Base-by-base conservation (phyloP, 2,888 invertebrate species). In the Gonocerus acuteangulatus region DNA sequence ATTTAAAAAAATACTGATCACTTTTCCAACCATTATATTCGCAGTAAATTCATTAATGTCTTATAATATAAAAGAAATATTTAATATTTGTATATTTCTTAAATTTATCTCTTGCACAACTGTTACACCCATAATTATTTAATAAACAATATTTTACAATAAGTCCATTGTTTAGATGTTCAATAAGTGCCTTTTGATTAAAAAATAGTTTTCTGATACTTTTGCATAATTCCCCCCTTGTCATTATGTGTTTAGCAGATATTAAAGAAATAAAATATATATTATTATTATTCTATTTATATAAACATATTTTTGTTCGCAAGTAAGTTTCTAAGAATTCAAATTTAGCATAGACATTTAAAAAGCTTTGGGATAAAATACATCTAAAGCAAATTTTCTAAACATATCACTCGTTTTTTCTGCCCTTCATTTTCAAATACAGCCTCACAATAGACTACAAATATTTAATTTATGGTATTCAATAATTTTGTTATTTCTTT, bases 131-230 rank as follows among this genome's bases (percentile, higher is more conserved):
- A 42, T 54, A 42, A 54, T 54, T 42, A 42, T 42, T 27, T 60
- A 16, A 48, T 34, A 11, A 36, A 59, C 23, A 3, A 15, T 22
- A 39, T 23, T 59, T 60, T 47, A 42, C 49, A 47, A 16, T 49
- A 42, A 34, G 49, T 60, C 49, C 51, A 60, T 60, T 51, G 42
- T 60, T 60, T 60, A 60, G 60, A 60, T 49, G 49, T 60, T 60
- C 60, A 49, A 60, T 60, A 60, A 60, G 60, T 60, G 60, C 60
- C 60, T 60, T 60, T 60, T 60, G 32, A 49, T 49, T 60, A 49
- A 60, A 22, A 44, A 32, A 60, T 57, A 57, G 57, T 36, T 57
- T 54, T 54, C 42, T 16, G 19, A 54, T 39, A 54, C 54, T 42
- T 54, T 54, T 54, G 23, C 54, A 54, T 22, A 54, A 54, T 34